Evolutionary conservation across 2,113 vertebrate genomes (phyloP).

Genomic region (Cebus imitator): DNA sequence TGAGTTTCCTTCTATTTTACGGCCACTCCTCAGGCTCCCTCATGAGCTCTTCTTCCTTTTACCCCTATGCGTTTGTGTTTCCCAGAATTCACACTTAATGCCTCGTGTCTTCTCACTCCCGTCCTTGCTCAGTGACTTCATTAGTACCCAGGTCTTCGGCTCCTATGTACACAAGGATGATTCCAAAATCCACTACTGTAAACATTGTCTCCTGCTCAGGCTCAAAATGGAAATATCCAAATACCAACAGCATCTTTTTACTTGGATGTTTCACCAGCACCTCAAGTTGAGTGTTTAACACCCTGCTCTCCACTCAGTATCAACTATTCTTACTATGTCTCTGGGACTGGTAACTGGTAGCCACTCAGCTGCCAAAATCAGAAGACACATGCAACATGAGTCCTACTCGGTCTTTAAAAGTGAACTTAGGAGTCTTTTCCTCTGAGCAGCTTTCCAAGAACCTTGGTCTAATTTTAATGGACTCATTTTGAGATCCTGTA

Average conservation of each 20-base stretch:
- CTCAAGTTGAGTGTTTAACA: neutral
- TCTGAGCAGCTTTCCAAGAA: neutral
- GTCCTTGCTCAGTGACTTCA: neutral
- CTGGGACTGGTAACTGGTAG: neutral
- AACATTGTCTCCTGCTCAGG: neutral
- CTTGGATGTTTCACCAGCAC: neutral
- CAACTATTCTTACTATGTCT: neutral
- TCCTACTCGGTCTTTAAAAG: neutral
- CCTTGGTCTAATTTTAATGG: neutral
- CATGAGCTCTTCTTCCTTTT: rapidly evolving
- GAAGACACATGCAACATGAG: neutral
- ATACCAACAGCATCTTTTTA: neutral
- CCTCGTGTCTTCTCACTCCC: neutral
- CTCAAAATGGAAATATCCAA: neutral
- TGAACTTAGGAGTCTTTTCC: neutral
- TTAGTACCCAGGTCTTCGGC: neutral
- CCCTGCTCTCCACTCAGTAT: neutral
- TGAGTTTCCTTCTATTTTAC: neutral
- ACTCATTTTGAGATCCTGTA: neutral
- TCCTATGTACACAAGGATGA: neutral
- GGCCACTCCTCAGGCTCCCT: neutral
- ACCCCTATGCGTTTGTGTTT: neutral
- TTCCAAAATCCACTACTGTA: neutral
- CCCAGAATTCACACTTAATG: neutral
- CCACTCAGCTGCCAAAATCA: neutral